phyloP scores from a whole-genome alignment of 2,113 vertebrate species.

The Notothenia rossii region DNA sequence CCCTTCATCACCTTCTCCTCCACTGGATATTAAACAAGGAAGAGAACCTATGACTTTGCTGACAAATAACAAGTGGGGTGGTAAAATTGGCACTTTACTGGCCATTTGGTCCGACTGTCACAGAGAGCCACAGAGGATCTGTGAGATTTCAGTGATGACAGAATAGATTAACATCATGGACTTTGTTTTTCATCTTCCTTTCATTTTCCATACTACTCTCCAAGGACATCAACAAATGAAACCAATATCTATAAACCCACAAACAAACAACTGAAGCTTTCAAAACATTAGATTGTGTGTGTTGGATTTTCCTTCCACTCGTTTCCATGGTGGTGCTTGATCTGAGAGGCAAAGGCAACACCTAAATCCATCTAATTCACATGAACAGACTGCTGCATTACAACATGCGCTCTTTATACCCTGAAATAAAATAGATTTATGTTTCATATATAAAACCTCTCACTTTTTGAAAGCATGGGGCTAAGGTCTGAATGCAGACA shows the following conservation, averaged over 20 bases:
- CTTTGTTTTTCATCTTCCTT: conserved; percentile 77
- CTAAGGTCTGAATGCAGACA: conserved; percentile 36
- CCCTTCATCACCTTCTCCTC: conserved; percentile 1
- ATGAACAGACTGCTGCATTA: conserved; percentile 22
- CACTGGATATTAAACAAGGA: conserved; percentile 74
- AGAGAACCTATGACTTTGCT: conserved; percentile 64
- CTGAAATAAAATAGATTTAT: conserved; percentile 45
- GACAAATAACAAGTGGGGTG: conserved; percentile 71
- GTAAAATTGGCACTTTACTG: conserved; percentile 81
- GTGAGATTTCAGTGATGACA: conserved; percentile 73
- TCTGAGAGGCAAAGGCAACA: conserved; percentile 46
- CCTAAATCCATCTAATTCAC: conserved; percentile 14
- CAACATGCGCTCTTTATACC: conserved; percentile 5
- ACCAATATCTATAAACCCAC: conserved; percentile 68
- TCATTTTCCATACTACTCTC: conserved; percentile 64
- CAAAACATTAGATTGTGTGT: conserved; percentile 63
- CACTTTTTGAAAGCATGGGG: conserved; percentile 7
- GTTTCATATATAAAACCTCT: conserved; percentile 29
- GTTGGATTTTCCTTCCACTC: conserved; percentile 43
- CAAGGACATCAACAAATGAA: conserved; percentile 65
- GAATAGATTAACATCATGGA: conserved; percentile 77
- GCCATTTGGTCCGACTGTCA: conserved; percentile 74
- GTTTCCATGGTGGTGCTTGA: conserved; percentile 19
- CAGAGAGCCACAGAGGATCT: conserved; percentile 56
- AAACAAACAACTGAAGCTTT: conserved; percentile 56